Conservation (phyloP, 1,140 invertebrate genomes). For the Bombyx mandarina region DNA sequence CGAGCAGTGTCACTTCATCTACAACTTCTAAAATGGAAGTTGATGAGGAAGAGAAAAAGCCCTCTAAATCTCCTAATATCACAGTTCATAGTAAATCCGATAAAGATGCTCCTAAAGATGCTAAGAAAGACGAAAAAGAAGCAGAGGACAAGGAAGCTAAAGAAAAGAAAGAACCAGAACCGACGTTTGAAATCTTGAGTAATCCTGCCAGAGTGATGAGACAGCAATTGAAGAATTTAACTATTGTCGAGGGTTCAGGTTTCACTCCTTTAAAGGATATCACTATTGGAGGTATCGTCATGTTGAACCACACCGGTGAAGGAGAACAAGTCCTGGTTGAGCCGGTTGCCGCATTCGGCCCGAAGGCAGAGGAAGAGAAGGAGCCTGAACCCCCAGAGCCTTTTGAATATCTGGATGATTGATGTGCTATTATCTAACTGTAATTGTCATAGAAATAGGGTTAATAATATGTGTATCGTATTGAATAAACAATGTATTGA, state of each 20-base stretch:
- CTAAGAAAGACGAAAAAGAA: conserved; percentile 71
- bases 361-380: conserved; percentile 94
- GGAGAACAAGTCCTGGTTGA: conserved; percentile 93
- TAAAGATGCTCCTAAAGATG: conserved; percentile 65
- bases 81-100: conserved; percentile 71
- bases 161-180: conserved; percentile 88
- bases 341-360: conserved; percentile 93
- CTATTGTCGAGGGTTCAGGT: conserved; percentile 83
- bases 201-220: conserved; percentile 96
- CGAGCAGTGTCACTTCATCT: conserved; percentile 53
- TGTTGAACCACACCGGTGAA: conserved; percentile 88
- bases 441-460: too few species aligned
- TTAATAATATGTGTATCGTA: too few species aligned
- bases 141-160: conserved; percentile 72
- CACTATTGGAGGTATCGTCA: conserved; percentile 95
- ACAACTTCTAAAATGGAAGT: conserved; percentile 82
- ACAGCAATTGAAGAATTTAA: conserved; percentile 92
- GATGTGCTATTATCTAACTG: conserved; percentile 13
- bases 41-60: conserved; percentile 75
- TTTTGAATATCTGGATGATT: conserved; percentile 95
- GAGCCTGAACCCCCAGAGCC: conserved; percentile 97
- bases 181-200: conserved; percentile 90
- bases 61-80: conserved; percentile 73
- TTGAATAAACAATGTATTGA: conserved; percentile 31
- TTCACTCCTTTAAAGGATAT: conserved; percentile 93